Percentiles rank a stretch among this genome's conserved stretches.
Evolutionary conservation across 53 echinoderm and acorn worm genomes (phyloP).

Genomic region (Echinometra lucunter): DNA sequence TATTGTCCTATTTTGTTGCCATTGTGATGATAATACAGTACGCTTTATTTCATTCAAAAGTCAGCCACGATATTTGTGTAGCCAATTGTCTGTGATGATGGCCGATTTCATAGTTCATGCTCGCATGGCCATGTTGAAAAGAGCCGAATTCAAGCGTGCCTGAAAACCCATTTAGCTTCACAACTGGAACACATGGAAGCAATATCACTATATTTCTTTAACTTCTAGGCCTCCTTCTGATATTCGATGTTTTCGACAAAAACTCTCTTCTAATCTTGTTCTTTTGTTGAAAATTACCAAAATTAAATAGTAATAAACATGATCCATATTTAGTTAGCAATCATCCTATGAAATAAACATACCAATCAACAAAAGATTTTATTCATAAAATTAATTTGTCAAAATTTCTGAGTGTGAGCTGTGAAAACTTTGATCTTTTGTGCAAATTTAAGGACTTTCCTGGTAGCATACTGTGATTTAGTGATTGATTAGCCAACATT

Average conservation of each 20-base stretch:
- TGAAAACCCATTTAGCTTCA: conserved; percentile 15
- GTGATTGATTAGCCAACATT: too few species aligned
- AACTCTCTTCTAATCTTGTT: background rate
- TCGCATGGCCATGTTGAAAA: conserved; percentile 17
- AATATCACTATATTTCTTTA: background rate
- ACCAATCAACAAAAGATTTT: too few species aligned
- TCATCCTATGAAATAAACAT: too few species aligned
- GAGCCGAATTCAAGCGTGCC: conserved; percentile 9
- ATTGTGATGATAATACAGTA: background rate
- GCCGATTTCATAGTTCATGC: conserved; percentile 50
- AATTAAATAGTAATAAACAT: too few species aligned
- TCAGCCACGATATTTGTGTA: background rate
- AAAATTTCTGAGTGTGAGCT: too few species aligned
- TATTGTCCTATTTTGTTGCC: background rate
- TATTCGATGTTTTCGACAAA: background rate
- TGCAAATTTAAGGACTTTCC: too few species aligned
- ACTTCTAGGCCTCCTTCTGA: background rate
- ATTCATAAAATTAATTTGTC: too few species aligned
- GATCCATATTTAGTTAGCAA: too few species aligned
- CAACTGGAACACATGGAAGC: conserved; percentile 25
- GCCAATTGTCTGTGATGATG: conserved; percentile 40
- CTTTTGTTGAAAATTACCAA: too few species aligned
- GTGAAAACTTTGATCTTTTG: too few species aligned
- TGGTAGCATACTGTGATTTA: too few species aligned
- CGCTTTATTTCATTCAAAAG: background rate